phyloP scores from a whole-genome alignment of 2,113 vertebrate genomes.

The Ia io region DNA sequence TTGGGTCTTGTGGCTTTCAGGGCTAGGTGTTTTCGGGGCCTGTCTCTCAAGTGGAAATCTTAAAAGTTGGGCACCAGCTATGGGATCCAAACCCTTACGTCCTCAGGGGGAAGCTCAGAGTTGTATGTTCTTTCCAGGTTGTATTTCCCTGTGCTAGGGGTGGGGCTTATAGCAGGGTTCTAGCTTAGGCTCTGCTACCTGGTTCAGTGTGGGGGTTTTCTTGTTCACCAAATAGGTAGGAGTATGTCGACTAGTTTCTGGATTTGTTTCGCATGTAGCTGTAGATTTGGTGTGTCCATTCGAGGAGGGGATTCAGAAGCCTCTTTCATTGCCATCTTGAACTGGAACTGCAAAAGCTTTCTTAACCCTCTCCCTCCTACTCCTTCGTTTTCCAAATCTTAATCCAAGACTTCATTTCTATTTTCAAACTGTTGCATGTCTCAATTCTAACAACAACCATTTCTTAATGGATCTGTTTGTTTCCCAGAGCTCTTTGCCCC shows the following conservation, averaged over 20 bases:
- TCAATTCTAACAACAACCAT: neutral
- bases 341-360: neutral
- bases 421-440: neutral
- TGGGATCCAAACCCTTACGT: neutral
- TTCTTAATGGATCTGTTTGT: neutral
- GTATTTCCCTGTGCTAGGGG: neutral
- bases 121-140: neutral
- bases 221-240: neutral
- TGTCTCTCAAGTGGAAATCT: neutral
- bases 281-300: neutral
- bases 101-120: neutral
- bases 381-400: neutral
- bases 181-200: neutral
- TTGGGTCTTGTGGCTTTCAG: neutral
- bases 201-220: neutral
- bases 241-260: neutral
- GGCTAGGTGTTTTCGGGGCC: neutral
- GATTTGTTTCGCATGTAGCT: neutral
- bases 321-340: neutral
- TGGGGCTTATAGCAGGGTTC: neutral
- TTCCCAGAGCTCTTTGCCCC: neutral
- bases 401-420: neutral
- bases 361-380: neutral
- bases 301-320: neutral
- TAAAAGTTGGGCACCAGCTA: neutral